Evolutionary conservation across 37 sponge, comb jelly and placozoan species (phyloP).

Genomic region (Theonella swinhoei): DNA sequence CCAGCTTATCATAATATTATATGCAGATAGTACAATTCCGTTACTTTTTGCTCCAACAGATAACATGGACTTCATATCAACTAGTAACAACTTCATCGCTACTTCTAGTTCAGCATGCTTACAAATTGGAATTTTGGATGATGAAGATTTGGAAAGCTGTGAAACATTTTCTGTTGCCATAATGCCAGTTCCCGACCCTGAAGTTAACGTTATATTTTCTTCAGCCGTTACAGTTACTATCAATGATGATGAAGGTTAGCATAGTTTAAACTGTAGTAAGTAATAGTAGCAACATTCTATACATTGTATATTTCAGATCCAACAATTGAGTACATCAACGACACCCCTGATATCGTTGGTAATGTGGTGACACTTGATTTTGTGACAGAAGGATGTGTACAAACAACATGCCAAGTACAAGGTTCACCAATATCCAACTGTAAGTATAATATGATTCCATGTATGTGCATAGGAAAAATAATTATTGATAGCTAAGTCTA

Average conservation of each 20-base stretch:
- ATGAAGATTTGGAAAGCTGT: not conserved
- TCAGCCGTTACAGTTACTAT: not conserved
- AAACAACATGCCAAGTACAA: not conserved
- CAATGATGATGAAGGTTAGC: not conserved
- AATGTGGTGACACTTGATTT: not conserved
- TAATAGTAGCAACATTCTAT: too few species aligned
- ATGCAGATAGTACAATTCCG: too few species aligned
- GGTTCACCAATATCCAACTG: not conserved
- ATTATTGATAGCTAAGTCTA: too few species aligned
- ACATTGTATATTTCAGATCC: not conserved
- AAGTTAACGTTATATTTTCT: not conserved
- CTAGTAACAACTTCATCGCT: not conserved
- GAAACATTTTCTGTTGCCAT: too few species aligned
- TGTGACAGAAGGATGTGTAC: not conserved
- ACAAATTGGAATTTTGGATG: not conserved
- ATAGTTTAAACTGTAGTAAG: too few species aligned
- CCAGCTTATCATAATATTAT: not conserved
- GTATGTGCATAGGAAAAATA: too few species aligned
- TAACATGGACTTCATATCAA: not conserved
- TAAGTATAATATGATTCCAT: not conserved
- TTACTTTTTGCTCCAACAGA: too few species aligned
- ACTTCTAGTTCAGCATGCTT: not conserved
- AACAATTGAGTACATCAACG: not conserved
- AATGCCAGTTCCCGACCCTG: not conserved
- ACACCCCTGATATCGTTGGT: not conserved